Conservation (phyloP, 2,113 vertebrate species). For the Leucopsar rothschildi region DNA sequence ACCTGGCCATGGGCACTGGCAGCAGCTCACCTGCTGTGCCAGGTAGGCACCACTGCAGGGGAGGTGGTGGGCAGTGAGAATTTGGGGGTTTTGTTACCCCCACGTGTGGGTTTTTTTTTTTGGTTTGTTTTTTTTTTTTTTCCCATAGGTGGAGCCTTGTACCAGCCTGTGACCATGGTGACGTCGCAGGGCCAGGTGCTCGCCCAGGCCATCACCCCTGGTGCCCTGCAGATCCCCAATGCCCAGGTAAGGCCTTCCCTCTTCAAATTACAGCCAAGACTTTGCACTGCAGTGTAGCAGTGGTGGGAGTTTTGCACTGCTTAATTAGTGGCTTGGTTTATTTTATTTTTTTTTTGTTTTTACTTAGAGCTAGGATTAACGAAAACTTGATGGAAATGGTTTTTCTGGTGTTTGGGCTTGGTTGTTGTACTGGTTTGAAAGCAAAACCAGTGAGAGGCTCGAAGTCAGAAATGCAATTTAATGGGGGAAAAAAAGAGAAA, state of each 20-base stretch:
- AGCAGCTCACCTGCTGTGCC: slow-evolving; percentile 89
- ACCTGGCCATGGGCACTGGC: slow-evolving; percentile 88
- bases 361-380: no score
- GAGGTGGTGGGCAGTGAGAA: accelerated
- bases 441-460: no score
- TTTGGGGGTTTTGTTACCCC: accelerated
- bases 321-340: no score
- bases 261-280: accelerated
- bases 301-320: no score
- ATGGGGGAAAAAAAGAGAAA: no score
- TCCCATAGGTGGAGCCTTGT: slow-evolving; percentile 82
- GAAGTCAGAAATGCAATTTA: no score
- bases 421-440: no score
- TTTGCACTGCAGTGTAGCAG: neutral
- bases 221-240: slow-evolving; percentile 95
- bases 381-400: no score
- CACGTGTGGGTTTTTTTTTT: accelerated
- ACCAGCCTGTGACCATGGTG: slow-evolving; percentile 99
- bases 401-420: no score
- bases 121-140: neutral
- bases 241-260: slow-evolving; percentile 82
- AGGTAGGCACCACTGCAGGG: slow-evolving; percentile 47
- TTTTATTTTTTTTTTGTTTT: no score
- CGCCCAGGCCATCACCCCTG: slow-evolving; percentile 89
- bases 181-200: slow-evolving; percentile 98